phyloP scores from a whole-genome alignment of 2,888 invertebrate species.

The Oithona nana region DNA sequence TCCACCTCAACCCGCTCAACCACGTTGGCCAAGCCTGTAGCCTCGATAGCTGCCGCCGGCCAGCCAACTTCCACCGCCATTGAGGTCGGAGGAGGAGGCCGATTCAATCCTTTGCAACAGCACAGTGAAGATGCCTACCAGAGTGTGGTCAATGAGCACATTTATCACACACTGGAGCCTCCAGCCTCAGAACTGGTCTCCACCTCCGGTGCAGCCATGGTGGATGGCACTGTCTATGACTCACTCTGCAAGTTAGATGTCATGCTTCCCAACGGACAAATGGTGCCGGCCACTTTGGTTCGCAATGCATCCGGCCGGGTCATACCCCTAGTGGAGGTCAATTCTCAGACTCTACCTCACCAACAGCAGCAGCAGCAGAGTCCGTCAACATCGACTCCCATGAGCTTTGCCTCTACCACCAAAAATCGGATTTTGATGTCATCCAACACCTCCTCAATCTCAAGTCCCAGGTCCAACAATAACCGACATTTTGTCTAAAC shows the following conservation, averaged over 20 bases:
- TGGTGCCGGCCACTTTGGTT: constrained; percentile 15
- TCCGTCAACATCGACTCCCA: background rate
- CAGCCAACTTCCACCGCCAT: background rate
- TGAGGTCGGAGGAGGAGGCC: background rate
- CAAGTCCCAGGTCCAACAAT: background rate
- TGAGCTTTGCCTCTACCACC: background rate
- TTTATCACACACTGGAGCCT: constrained; percentile 17
- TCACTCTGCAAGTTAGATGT: constrained; percentile 10
- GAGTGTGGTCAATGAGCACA: background rate
- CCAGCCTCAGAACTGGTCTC: background rate
- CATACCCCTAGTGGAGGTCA: constrained; percentile 14
- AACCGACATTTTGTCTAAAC: background rate
- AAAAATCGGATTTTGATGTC: background rate
- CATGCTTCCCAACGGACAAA: constrained; percentile 16
- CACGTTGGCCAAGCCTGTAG: no score
- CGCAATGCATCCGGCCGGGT: constrained; percentile 10
- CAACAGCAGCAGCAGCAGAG: background rate
- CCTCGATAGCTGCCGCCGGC: no score
- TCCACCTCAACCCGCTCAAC: constrained; percentile 12
- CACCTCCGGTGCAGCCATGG: background rate
- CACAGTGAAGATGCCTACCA: background rate
- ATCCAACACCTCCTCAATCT: background rate
- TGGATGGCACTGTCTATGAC: background rate
- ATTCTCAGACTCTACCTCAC: constrained; percentile 1
- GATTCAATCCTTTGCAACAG: constrained; percentile 1